phyloP scores from a whole-genome alignment of 2,888 invertebrate species.

The Chouioia cunea region DNA sequence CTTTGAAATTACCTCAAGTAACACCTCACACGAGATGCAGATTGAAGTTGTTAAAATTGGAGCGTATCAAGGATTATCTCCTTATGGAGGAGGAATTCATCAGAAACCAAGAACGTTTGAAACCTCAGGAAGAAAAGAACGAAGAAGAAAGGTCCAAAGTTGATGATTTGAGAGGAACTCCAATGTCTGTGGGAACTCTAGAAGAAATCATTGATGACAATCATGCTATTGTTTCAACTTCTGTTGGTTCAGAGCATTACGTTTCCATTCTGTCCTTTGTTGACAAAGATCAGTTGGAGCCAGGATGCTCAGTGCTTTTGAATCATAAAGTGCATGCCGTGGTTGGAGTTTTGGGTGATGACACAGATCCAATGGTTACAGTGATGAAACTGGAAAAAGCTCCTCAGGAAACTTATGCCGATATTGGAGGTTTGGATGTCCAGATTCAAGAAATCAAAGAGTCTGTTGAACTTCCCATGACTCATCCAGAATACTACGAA shows the following conservation, averaged over 20 bases:
- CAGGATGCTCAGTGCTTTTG: constrained; percentile 96
- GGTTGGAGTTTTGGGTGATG: constrained; percentile 98
- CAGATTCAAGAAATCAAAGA: constrained; percentile 99
- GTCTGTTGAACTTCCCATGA: constrained; percentile 97
- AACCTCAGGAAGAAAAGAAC: constrained; percentile 99
- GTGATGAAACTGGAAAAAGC: constrained; percentile 99
- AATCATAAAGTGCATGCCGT: constrained; percentile 99
- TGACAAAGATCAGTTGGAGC: constrained; percentile 98
- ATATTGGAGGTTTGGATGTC: constrained; percentile 95
- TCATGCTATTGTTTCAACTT: constrained; percentile 99
- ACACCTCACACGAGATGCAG: constrained; percentile 98
- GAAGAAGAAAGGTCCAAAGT: constrained; percentile 99
- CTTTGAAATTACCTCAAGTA: constrained; percentile 96
- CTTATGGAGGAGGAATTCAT: constrained; percentile 99
- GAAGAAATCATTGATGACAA: constrained; percentile 99
- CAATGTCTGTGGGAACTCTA: constrained; percentile 99
- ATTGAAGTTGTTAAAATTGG: constrained; percentile 92
- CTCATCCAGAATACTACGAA: constrained; percentile 99
- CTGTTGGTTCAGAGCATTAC: constrained; percentile 99
- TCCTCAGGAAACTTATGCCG: constrained; percentile 99
- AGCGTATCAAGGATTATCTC: constrained; percentile 98
- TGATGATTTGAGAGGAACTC: constrained; percentile 97
- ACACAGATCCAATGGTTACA: constrained; percentile 99
- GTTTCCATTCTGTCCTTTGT: constrained; percentile 99
- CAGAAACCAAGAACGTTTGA: constrained; percentile 96